A percentile compares a stretch with the other conserved stretches of the same genome.
phyloP scores from a whole-genome alignment of 1,140 invertebrate genomes.

The Pseudomyrmex pallidus region DNA sequence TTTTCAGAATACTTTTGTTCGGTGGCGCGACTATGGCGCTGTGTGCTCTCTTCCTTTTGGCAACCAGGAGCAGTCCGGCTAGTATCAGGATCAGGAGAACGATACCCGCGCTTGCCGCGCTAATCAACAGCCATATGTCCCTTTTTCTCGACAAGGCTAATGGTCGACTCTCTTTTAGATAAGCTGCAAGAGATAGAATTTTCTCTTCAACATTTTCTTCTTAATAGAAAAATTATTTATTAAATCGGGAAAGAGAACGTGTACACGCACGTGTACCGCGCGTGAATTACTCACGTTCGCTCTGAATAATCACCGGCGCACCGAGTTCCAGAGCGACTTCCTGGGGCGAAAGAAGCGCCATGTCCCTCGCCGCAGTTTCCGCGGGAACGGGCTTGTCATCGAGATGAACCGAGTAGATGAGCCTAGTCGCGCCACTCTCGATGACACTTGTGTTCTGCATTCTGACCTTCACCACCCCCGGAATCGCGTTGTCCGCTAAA shows the following conservation, averaged over 20 bases:
- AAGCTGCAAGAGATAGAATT: conserved; percentile 85
- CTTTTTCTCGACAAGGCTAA: conserved; percentile 87
- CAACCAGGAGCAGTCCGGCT: conserved; percentile 87
- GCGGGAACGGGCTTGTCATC: conserved; percentile 91
- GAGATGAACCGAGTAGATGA: conserved; percentile 92
- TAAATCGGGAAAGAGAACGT: background rate
- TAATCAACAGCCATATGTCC: conserved; percentile 88
- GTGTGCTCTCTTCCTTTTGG: conserved; percentile 86
- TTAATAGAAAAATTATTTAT: background rate
- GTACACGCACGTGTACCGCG: no score
- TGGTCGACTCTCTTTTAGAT: conserved; percentile 88
- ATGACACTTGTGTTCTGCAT: conserved; percentile 82
- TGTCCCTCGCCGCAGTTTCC: conserved; percentile 91
- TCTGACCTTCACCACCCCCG: conserved; percentile 80
- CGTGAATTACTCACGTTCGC: conserved; percentile 89
- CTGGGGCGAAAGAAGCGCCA: conserved; percentile 90
- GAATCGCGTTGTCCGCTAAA: conserved; percentile 56
- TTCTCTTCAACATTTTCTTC: background rate
- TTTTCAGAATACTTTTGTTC: conserved; percentile 76
- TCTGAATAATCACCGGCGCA: conserved; percentile 91
- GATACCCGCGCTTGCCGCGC: conserved; percentile 87
- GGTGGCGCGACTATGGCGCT: conserved; percentile 77
- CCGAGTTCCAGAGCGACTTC: conserved; percentile 91
- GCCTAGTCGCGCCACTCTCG: conserved; percentile 75
- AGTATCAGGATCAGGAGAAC: conserved; percentile 88